Percentiles rank a stretch among this genome's conserved stretches.
Evolutionary conservation across 2,888 invertebrate species (phyloP).

Genomic region (Zhuqinia jingwanae): DNA sequence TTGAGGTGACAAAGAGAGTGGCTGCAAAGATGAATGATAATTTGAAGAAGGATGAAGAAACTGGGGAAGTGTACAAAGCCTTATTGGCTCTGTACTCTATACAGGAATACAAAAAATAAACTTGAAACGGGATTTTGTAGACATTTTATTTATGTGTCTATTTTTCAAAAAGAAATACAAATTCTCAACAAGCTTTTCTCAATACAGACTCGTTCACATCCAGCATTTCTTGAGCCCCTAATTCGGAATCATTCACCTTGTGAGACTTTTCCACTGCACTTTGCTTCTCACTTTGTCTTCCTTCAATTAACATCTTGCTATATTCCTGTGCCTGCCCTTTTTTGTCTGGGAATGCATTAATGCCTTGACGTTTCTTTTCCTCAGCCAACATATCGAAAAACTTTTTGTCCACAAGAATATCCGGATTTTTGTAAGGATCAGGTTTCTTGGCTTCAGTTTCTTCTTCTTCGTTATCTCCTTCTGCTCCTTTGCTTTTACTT

Average conservation of each 20-base stretch:
- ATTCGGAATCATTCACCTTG: constrained; percentile 4
- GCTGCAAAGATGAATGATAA: constrained; percentile 8
- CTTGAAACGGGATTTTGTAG: no score
- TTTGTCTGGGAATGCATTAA: constrained; percentile 71
- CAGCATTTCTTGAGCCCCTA: constrained; percentile 28
- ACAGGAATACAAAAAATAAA: background rate
- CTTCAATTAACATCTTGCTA: constrained; percentile 22
- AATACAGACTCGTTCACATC: constrained; percentile 3
- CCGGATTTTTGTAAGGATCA: constrained; percentile 30
- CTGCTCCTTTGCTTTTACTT: background rate
- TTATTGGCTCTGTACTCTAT: constrained; percentile 2
- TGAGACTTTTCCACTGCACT: background rate
- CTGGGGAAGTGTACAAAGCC: background rate
- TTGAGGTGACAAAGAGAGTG: background rate
- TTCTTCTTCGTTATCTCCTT: background rate
- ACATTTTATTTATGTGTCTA: background rate
- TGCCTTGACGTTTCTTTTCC: constrained; percentile 71
- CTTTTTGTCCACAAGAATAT: constrained; percentile 32
- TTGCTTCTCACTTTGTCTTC: constrained; percentile 25
- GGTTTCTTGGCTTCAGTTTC: constrained; percentile 21
- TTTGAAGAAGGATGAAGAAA: constrained; percentile 8
- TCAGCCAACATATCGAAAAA: constrained; percentile 48
- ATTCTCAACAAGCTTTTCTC: no score
- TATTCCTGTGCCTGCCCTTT: constrained; percentile 19
- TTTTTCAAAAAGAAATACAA: no score